Base-by-base conservation (phyloP, 2,797 vertebrate species). In the Nyctibius grandis region DNA sequence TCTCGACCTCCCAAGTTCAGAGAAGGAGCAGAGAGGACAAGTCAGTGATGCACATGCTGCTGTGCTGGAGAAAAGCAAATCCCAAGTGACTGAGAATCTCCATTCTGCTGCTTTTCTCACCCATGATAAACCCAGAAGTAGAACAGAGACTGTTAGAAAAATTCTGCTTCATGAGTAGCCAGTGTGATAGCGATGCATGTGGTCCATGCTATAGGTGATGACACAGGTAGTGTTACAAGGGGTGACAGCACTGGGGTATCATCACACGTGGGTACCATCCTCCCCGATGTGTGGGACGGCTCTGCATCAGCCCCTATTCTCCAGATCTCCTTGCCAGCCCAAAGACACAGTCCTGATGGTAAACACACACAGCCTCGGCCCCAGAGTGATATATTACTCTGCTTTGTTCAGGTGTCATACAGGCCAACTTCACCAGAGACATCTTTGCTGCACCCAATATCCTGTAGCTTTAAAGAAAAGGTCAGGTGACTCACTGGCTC, bases 211-310 rank as follows among this genome's bases (percentile, higher is more conserved):
- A 8, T 4, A 59, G 25, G 38, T 9, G 45, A 40, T 28, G 17
- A 18, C 36, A 26, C 28, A 51, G 23, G 29, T 51, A 26, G 25
- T 1, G 10, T 34, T 59, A 34, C 21, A 15, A 45, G 12, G 45
- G 23, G 6, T 57, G 50, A 15, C 44, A 67, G 10, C 48, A 15
- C 12, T 7, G 1, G 34, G 11, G 9, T 29, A 19, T 11, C 47
- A 42, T 44, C 59, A 33, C n/a, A 12, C 1, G 0, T 21, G 11
- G 33, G 36, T 34, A 28, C 38, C 44, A 6, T 11, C 38, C 42
- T 34, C 9, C 28, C 23, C 57, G 1, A 0, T 0, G 3, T 2
- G 31, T 1, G 34, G 38, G 47, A 47, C 2, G 2, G 42, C 40
- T 82, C 56, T 53, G 48, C 31, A 15, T 4, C 38, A 70, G n/a